phyloP scores from a whole-genome alignment of 2,113 vertebrate species.

The Limnothrissa miodon region DNA sequence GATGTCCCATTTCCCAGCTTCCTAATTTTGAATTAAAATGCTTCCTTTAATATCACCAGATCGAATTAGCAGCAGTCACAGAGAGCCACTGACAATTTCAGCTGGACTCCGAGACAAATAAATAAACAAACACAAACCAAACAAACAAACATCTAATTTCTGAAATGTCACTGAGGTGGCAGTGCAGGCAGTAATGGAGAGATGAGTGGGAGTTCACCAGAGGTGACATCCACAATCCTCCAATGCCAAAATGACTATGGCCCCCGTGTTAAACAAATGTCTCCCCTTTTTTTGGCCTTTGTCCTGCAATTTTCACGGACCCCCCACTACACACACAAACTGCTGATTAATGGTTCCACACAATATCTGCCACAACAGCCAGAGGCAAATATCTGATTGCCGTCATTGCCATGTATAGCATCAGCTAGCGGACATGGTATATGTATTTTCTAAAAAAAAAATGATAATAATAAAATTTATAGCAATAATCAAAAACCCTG shows the following conservation, averaged over 20 bases:
- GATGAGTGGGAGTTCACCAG: background rate
- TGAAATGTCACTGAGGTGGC: constrained; percentile 37
- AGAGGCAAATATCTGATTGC: background rate
- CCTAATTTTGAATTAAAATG: background rate
- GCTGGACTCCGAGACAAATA: background rate
- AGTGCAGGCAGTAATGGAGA: constrained; percentile 21
- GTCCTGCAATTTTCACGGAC: background rate
- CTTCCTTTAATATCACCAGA: background rate
- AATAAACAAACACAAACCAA: constrained; percentile 17
- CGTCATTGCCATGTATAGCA: background rate
- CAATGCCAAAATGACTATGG: background rate
- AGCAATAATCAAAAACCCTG: background rate
- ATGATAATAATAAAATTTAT: too few relatives aligned
- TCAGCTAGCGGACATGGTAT: background rate
- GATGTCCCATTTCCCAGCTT: background rate
- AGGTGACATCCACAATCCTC: background rate
- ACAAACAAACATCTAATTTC: constrained; percentile 31
- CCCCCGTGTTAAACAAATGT: background rate
- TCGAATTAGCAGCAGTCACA: background rate
- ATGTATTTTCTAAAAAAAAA: too few relatives aligned
- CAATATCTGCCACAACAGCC: background rate
- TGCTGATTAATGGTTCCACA: background rate
- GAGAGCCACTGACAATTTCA: background rate
- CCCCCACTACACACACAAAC: background rate
- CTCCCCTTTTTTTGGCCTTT: background rate